Percentiles rank a stretch among this genome's conserved stretches.
Conservation (phyloP, 2,113 vertebrate species). For the Sorex fumeus region DNA sequence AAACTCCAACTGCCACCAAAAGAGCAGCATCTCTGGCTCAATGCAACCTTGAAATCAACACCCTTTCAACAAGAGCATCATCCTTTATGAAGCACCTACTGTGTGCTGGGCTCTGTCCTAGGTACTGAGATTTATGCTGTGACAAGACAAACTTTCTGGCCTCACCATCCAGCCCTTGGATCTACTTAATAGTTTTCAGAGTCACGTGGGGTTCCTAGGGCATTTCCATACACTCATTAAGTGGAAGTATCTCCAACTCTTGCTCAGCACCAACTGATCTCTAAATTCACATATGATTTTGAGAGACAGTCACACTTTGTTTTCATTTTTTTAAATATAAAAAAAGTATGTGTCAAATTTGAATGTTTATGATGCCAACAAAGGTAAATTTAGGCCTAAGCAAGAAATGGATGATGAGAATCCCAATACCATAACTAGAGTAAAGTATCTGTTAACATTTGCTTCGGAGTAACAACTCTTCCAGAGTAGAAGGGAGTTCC, state of each 20-base stretch:
- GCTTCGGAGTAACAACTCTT: background rate
- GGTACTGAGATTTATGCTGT: background rate
- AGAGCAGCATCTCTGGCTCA: background rate
- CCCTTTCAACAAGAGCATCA: background rate
- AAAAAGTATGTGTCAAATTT: background rate
- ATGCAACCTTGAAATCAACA: background rate
- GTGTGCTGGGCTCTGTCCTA: background rate
- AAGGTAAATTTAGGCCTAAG: conserved; percentile 28
- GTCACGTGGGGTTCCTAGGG: background rate
- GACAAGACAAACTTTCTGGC: background rate
- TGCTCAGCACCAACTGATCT: background rate
- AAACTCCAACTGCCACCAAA: background rate
- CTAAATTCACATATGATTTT: conserved; percentile 15
- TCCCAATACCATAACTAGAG: background rate
- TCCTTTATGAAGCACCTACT: background rate
- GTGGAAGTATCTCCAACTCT: background rate
- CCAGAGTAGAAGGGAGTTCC: too few relatives aligned
- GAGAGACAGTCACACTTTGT: background rate
- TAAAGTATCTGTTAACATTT: conserved; percentile 31
- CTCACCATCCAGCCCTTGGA: background rate
- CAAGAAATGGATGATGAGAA: background rate
- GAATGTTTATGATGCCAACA: conserved; percentile 4
- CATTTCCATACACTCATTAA: background rate
- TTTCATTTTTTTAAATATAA: background rate
- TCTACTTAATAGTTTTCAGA: background rate